Percentiles rank a stretch among this genome's conserved stretches.
phyloP scores from a whole-genome alignment of 2,113 vertebrate species.

The Benitochromis conjunctus region DNA sequence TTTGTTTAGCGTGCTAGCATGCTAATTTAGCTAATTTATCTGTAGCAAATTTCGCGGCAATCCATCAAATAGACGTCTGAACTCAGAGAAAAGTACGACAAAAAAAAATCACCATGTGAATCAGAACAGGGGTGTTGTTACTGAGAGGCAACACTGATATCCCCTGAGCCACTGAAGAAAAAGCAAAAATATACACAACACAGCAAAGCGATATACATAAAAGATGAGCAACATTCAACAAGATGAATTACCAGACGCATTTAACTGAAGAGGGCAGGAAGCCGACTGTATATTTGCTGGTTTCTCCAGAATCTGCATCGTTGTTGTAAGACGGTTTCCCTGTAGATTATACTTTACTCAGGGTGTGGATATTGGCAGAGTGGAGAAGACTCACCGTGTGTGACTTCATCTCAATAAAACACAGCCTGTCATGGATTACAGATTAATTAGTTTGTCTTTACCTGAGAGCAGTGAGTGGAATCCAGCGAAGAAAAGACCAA shows the following conservation, averaged over 20 bases:
- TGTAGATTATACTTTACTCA: neutral
- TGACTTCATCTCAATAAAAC: constrained; percentile 37
- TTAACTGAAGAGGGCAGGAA: neutral
- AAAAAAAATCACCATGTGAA: neutral
- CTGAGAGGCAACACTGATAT: neutral
- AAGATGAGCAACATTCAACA: neutral
- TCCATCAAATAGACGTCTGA: neutral
- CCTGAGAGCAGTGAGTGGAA: constrained; percentile 36
- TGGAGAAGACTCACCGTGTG: neutral
- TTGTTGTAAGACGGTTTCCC: neutral
- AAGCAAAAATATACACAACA: neutral
- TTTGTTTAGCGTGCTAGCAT: neutral
- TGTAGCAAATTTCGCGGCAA: neutral
- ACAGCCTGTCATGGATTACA: constrained; percentile 36
- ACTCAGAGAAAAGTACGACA: neutral
- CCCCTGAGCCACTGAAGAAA: neutral
- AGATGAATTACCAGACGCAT: neutral
- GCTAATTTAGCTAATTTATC: neutral
- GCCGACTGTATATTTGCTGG: neutral
- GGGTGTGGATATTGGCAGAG: neutral
- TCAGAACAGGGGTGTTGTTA: neutral
- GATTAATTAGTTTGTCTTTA: constrained; percentile 54
- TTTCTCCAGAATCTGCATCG: neutral
- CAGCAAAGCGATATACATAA: neutral
- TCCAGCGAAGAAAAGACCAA: constrained; percentile 22